Base-by-base conservation (phyloP, 2,888 invertebrate genomes). In the Prionchulus punctatus region DNA sequence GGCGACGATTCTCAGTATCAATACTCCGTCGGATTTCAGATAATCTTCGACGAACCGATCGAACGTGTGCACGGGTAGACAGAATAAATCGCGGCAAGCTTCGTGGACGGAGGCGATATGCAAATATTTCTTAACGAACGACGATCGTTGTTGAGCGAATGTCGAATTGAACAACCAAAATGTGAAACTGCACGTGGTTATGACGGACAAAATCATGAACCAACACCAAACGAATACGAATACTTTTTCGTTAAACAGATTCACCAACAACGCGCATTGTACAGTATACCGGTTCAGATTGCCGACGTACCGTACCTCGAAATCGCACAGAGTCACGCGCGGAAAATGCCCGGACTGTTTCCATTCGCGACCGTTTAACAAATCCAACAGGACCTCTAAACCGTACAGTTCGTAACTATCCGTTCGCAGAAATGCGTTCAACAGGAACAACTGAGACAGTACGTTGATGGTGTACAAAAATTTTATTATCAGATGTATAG, bases 341-440 rank as follows among this genome's bases (percentile, higher is more conserved):
- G 50, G 50, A 28, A 43, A 54, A 53, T 49, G 54, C n/a, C 54
- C 54, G 3, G 54, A 54, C 48, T 23, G 4, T 4, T 4, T 4
- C 54, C 54, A 54, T 18, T 30, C 36, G 3, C 51, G 4, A 3
- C 54, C 54, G 3, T 4, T 28, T 7, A 53, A 21, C 3, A 54
- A n/a, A 27, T 54, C 54, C 3, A 53, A 27, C 7, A 53, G n/a
- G 4, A 53, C 53, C 4, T 7, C 12, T 4, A 50, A 43, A 7
- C 50, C 53, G 23, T 53, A 53, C n/a, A n/a, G n/a, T n/a, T n/a
- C n/a, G n/a, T n/a, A n/a, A n/a, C n/a, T n/a, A n/a, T n/a, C n/a
- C n/a, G n/a, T n/a, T n/a, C n/a, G n/a, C n/a, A n/a, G n/a, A n/a
- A 70, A 70, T 3, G 67, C 64, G 62, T 70, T 70, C 48, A 70